Evolutionary conservation across 2,113 vertebrate genomes (phyloP).

Genomic region (Helogale parvula): DNA sequence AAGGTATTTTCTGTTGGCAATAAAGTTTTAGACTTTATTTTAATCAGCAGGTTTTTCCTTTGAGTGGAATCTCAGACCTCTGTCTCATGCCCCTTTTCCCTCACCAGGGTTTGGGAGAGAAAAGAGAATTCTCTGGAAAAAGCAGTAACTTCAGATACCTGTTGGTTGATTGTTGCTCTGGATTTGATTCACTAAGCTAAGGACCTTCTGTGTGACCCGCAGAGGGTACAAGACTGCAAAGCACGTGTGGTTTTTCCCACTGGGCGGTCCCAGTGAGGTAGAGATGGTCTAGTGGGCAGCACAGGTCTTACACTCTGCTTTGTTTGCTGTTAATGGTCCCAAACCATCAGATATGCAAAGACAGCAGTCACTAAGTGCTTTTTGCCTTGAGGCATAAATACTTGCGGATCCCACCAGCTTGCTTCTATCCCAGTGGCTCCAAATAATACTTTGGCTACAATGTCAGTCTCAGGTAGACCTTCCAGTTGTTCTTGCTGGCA

Average conservation of each 20-base stretch:
- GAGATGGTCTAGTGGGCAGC: neutral
- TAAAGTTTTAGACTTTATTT: constrained; percentile 30
- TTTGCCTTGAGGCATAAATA: neutral
- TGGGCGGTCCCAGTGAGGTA: neutral
- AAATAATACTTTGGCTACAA: neutral
- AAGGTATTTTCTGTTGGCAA: neutral
- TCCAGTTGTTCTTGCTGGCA: neutral
- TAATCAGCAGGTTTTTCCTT: constrained; percentile 41
- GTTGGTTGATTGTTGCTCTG: neutral
- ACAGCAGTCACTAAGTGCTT: accelerated
- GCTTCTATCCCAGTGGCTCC: neutral
- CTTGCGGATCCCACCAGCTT: neutral
- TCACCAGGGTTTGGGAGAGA: constrained; percentile 25
- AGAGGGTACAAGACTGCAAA: neutral
- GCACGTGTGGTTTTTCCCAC: neutral
- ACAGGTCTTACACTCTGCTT: neutral
- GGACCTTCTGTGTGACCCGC: neutral
- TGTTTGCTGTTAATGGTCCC: neutral
- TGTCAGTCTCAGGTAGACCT: neutral
- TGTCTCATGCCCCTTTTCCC: neutral
- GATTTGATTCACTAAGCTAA: neutral
- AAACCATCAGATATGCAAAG: neutral
- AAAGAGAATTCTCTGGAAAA: constrained; percentile 38
- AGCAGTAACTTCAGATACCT: neutral
- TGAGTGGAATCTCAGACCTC: constrained; percentile 16